phyloP scores from a whole-genome alignment of 2,113 vertebrate genomes.

The Numenius arquata region DNA sequence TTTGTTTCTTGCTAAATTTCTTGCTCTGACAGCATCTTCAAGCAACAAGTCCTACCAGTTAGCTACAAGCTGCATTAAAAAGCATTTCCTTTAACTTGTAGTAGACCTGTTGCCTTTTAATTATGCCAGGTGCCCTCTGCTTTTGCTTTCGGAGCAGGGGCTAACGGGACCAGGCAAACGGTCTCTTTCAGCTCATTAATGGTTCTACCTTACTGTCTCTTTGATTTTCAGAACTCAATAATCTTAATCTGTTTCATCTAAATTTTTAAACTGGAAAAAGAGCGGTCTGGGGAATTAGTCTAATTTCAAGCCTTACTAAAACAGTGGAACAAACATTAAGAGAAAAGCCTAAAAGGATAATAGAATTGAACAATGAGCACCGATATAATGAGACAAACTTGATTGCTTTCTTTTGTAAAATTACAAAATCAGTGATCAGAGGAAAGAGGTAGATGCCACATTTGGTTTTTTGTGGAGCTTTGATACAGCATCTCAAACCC shows the following conservation, averaged over 20 bases:
- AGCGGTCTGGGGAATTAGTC: constrained; percentile 54
- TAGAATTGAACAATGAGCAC: constrained; percentile 30
- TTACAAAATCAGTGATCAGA: constrained; percentile 38
- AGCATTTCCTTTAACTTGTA: background rate
- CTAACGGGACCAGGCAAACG: background rate
- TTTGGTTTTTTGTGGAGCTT: background rate
- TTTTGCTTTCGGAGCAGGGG: background rate
- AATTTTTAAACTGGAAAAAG: constrained; percentile 23
- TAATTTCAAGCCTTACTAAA: constrained; percentile 54
- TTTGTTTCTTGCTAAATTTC: background rate
- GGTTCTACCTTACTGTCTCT: background rate
- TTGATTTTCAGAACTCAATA: constrained; percentile 50
- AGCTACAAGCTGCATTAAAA: background rate
- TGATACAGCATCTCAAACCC: background rate
- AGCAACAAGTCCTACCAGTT: background rate
- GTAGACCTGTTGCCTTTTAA: constrained; percentile 16
- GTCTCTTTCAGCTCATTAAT: background rate
- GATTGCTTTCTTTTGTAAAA: constrained; percentile 51
- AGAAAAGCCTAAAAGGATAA: constrained; percentile 46
- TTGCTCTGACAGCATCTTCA: background rate
- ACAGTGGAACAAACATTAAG: constrained; percentile 49
- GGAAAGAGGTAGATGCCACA: background rate
- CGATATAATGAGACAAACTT: constrained; percentile 38
- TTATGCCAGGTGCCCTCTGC: background rate
- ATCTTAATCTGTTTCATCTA: constrained; percentile 50